Evolutionary conservation across 2,113 vertebrate species (phyloP), one percentile per base, ranked within the genome.

Genomic region (Nothoprocta pentlandii): DNA sequence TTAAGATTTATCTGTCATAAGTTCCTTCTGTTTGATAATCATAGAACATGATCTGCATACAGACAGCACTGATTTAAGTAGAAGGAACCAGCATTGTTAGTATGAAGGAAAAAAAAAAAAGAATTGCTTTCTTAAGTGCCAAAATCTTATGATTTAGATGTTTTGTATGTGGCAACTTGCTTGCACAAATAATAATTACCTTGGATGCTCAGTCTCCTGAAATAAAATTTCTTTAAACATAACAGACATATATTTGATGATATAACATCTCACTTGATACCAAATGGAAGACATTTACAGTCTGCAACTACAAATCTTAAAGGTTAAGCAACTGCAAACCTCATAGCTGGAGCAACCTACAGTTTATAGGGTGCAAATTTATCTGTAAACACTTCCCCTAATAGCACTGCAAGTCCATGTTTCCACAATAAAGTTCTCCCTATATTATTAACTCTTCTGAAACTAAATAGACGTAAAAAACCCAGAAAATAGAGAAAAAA

Each of bases 1-100:
- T 26, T 80, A 44, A 44, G 70, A 86, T 96, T 92, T 25, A 88
- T 90, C 85, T 95, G 92, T 95, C 85, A 21, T 12, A 92, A 90
- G 3, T 92, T 89, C 39, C n/a, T 93, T 71, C 88, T 90, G 77
- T 95, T 93, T 97, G 92, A 94, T 96, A 95, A 95, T 94, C 75
- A 85, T 0, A 82, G 46, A 94, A 90, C 44, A 83, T 61, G 89
- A 90, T 67, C 64, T 1, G 3, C 77, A 93, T 49, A 71, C 1
- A 94, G 90, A 93, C 86, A 92, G 87, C 58, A 59, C 70, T 77
- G 90, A 89, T 90, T 94, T 92, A 94, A 85, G 67, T 47, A 85
- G 56, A 81, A 89, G 46, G 84, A 97, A 91, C 34, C 67, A 42
- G 41, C 69, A 63, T 67, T 89, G 90, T 47, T 87, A 67, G 66